phyloP scores from a whole-genome alignment of 1,140 invertebrate species.

The Euura lappo region DNA sequence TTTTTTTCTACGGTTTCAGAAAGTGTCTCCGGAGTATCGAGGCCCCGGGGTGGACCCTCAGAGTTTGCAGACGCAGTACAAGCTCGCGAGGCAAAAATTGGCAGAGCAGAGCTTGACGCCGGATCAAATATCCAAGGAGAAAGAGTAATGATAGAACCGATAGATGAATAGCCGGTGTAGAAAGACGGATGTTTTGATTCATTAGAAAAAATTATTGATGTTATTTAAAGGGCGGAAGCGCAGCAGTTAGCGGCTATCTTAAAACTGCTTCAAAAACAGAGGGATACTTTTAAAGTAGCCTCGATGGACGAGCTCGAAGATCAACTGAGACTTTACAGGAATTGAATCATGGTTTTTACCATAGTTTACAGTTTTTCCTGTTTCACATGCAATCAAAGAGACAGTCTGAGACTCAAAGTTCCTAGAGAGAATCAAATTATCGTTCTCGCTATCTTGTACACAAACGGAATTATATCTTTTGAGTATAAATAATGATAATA shows the following conservation, averaged over 20 bases:
- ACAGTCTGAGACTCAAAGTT: no score
- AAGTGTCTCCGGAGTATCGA: no score
- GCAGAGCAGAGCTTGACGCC: conserved; percentile 25
- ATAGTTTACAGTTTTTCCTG: no score
- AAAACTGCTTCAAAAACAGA: conserved; percentile 36
- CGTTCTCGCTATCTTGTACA: no score
- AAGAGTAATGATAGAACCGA: conserved; percentile 21
- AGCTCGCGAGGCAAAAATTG: conserved; percentile 25
- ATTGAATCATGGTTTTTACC: not conserved
- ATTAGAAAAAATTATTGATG: not conserved
- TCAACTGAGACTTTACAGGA: conserved; percentile 38
- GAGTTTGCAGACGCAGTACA: conserved; percentile 22
- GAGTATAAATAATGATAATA: no score
- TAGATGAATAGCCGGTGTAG: conserved; percentile 6
- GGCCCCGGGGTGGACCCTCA: not conserved
- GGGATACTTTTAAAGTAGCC: conserved; percentile 36
- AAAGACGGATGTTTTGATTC: not conserved
- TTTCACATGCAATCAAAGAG: no score
- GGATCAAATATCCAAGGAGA: conserved; percentile 25
- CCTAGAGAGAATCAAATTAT: no score
- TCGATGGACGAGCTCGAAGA: conserved; percentile 40
- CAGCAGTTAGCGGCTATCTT: conserved; percentile 36
- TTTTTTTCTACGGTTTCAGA: no score
- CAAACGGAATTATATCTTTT: no score
- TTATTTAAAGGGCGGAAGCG: conserved; percentile 34